A percentile compares a stretch with the other conserved stretches of the same genome.
Conservation (phyloP, 2,888 invertebrate species). For the Teleiodes luculella region DNA sequence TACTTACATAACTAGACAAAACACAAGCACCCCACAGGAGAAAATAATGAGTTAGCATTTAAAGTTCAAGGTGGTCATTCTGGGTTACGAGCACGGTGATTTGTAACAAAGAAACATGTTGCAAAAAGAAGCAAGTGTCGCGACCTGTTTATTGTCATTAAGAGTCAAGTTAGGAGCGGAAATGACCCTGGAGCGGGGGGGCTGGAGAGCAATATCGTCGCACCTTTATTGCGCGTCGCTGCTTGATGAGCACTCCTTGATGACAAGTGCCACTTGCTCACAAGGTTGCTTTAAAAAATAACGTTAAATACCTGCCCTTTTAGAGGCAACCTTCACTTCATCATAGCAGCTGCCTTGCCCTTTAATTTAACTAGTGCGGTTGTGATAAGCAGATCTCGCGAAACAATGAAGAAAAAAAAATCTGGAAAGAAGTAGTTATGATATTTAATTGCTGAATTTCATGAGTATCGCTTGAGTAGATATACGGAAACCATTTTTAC, state of each 20-base stretch:
- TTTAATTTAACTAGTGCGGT: no score
- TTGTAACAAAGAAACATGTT: constrained; percentile 53
- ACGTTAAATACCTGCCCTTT: not conserved
- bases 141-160: constrained; percentile 70
- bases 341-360: no score
- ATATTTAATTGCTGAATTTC: no score
- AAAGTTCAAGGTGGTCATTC: constrained; percentile 24
- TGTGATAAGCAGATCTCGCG: no score
- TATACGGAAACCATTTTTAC: no score
- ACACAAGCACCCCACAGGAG: not conserved
- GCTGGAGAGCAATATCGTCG: constrained; percentile 38
- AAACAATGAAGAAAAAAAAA: no score
- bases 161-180: constrained; percentile 65
- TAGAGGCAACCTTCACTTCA: no score
- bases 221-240: constrained; percentile 51
- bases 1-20: no score
- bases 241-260: constrained; percentile 30
- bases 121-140: constrained; percentile 56
- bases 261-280: constrained; percentile 3
- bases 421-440: no score
- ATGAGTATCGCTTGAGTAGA: no score
- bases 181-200: constrained; percentile 52
- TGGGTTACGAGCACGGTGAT: constrained; percentile 54
- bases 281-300: not conserved
- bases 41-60: constrained; percentile 8